Percentiles rank a stretch among this genome's conserved stretches.
phyloP scores from a whole-genome alignment of 2,113 vertebrate species.

The Erythrocercus mccallii region DNA sequence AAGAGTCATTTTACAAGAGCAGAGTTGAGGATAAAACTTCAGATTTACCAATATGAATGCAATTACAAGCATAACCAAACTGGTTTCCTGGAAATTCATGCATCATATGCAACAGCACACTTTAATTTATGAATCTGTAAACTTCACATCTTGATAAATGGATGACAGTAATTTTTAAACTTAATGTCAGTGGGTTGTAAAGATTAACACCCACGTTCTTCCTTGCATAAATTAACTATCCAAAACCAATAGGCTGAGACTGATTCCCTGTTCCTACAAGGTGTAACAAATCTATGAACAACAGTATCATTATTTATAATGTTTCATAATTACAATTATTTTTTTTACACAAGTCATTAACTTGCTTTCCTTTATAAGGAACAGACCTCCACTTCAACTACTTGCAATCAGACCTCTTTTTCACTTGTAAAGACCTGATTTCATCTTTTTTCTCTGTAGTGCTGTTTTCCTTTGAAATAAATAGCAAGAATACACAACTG shows the following conservation, averaged over 20 bases:
- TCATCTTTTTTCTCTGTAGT: background rate
- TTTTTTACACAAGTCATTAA: background rate
- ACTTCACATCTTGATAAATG: background rate
- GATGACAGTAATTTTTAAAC: background rate
- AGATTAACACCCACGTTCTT: constrained; percentile 14
- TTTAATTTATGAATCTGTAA: background rate
- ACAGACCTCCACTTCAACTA: background rate
- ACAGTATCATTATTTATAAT: background rate
- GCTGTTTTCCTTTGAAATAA: background rate
- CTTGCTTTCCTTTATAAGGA: background rate
- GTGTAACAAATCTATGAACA: background rate
- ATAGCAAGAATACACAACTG: background rate
- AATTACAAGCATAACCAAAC: background rate
- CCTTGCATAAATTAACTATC: constrained; percentile 1
- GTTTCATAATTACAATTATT: background rate
- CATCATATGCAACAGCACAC: background rate
- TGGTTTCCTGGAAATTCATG: background rate
- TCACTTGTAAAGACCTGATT: background rate
- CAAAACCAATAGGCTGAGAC: background rate
- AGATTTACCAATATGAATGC: background rate
- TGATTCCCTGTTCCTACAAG: background rate
- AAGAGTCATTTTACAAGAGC: background rate
- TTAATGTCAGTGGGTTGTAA: background rate
- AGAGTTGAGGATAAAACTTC: background rate
- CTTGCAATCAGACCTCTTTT: background rate